Evolutionary conservation across 1,140 invertebrate genomes (phyloP), one percentile per base, ranked within the genome.

Genomic region (Oedothorax gibbosus): DNA sequence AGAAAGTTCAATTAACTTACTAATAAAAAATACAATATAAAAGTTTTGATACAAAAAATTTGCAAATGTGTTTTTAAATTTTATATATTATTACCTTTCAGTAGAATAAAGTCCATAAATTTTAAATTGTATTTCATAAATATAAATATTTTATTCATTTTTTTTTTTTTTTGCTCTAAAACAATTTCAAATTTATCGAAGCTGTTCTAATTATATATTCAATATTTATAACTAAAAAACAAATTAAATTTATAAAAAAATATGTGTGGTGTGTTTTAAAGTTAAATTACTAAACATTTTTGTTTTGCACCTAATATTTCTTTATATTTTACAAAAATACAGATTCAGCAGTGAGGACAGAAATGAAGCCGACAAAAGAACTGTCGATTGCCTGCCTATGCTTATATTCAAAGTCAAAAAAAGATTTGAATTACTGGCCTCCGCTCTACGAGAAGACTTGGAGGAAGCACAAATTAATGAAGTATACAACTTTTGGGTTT

Each of bases 301-400:
- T 35, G 68, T 20, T 20, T 12, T 7, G 56, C 21, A 7, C 2
- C 51, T 69, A 12, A 12, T 7, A 50, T 3, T 69, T 69, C 66
- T 1, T 51, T 35, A 69, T 14, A 35, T 35, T 35, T 35, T 35
- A 5, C 35, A 35, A 35, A n/a, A 18, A 14, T 12, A 71, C 8
- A 71, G 80, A 18, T 82, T 82, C 18, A 82, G 79, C 50, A 18
- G 11, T 11, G 76, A 76, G 50, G 8, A 12, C 7, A 85, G 80
- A 12, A 71, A 64, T 49, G 69, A 78, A 3, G 35, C 15, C 2
- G 14, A 77, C 0, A 18, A 68, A 12, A 14, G 35, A 7, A 7
- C n/a, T 5, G 56, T 90, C 66, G 90, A 92, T 12, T 90, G 89
- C 86, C 88, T 94, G 35, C 93, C 93, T 14, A 88, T 91, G 82